Evolutionary conservation across 2,113 vertebrate genomes (phyloP), one percentile per base, ranked within the genome.

Genomic region (Hiodon alosoides): DNA sequence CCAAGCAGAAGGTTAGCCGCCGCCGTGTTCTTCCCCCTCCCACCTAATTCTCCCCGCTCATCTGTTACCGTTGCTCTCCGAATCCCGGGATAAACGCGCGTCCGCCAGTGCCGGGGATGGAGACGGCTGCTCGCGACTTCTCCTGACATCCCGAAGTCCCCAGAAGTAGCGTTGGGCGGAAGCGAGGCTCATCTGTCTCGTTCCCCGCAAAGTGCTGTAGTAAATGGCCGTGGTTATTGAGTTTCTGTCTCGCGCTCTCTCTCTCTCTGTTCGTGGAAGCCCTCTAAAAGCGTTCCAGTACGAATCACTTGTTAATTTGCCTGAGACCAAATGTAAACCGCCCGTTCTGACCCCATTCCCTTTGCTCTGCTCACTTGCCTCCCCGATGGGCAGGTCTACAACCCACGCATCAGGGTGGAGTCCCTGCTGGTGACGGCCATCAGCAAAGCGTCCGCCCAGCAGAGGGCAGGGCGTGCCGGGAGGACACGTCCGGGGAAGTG

Each of bases 401-500:
- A 99, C 80, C 97, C 97, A 73, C 93, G 97, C 6, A 99, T 99
- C 87, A 87, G 97, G 83, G 97, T 99, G 3, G 97, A 99, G 86
- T 99, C 97, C 9, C 87, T 99, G 72, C 84, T 99, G 73, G 97
- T 99, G 81, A 99, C 97, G 0, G 97, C 97, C 0, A 99, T 99
- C 83, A 99, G 97, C 81, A 99, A 99, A 90, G 97, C 97, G 7
- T 99, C 97, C 0, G 97, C 97, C 72, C 97, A 99, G 82, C 97
- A 99, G 88, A 93, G 97, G 85, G 97, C 97, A 1, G 97, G 97
- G n/a, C 92, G 97, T 85, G 97, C 97, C 8, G 97, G 97, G 77
- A 90, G 97, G 68, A 98, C 96, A 0, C 88, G 96, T 7, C 95
- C 96, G 4, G 96, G 97, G 64, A 98, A 98, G 69, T 96, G 95